phyloP scores from a whole-genome alignment of 2,797 vertebrate species.

The Eutrigla gurnardus region DNA sequence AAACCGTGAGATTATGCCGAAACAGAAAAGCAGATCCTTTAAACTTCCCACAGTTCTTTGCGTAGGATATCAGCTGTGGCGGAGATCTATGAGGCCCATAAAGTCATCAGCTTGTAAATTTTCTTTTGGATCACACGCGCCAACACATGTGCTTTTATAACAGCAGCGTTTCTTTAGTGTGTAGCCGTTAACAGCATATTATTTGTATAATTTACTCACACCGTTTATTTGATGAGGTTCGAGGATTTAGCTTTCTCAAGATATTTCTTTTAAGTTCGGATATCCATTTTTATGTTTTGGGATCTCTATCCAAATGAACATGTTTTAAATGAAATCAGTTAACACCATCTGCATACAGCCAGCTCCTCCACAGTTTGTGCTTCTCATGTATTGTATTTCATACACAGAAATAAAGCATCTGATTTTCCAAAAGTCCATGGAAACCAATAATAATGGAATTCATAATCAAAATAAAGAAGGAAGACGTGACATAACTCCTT shows the following conservation, averaged over 20 bases:
- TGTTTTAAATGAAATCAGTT: conserved; percentile 2
- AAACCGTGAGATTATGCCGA: conserved; percentile 36
- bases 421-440: not conserved
- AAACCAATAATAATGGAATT: too few species aligned
- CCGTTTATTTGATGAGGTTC: not conserved
- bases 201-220: not conserved
- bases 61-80: conserved; percentile 36
- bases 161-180: not conserved
- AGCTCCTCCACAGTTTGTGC: not conserved
- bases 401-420: not conserved
- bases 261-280: not conserved
- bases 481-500: too few species aligned
- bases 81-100: conserved; percentile 37
- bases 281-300: not conserved
- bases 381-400: not conserved
- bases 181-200: not conserved
- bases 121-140: conserved; percentile 19
- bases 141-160: conserved; percentile 8
- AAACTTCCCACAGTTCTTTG: conserved; percentile 31
- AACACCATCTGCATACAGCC: conserved; percentile 1
- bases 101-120: conserved; percentile 62
- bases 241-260: not conserved
- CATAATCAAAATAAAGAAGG: not conserved
- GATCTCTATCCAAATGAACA: conserved; percentile 4
- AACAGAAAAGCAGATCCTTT: conserved; percentile 47